phyloP scores from a whole-genome alignment of 2,888 invertebrate species.

The Corythucha ciliata region DNA sequence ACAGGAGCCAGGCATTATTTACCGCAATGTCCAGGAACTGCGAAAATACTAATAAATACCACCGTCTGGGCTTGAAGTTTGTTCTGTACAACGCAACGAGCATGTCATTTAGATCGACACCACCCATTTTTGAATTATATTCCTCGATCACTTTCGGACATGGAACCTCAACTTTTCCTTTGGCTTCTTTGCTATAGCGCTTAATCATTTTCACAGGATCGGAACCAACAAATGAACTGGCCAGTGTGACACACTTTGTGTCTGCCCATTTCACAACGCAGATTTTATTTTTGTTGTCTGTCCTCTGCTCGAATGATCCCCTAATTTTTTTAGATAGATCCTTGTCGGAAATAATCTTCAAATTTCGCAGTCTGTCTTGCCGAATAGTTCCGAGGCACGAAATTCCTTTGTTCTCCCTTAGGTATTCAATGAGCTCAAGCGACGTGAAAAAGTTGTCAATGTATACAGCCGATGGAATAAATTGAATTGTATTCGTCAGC shows the following conservation, averaged over 20 bases:
- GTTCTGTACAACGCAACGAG: slow-evolving; percentile 22
- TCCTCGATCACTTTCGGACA: slow-evolving; percentile 18
- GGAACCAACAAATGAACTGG: slow-evolving; percentile 27
- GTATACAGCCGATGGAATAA: slow-evolving; percentile 26
- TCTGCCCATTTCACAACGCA: slow-evolving; percentile 31
- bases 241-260: slow-evolving; percentile 29
- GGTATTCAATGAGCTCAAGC: slow-evolving; percentile 15
- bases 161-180: slow-evolving; percentile 14
- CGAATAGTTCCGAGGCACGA: slow-evolving; percentile 22
- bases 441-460: slow-evolving; percentile 33
- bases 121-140: slow-evolving; percentile 26
- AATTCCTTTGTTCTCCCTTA: slow-evolving; percentile 23
- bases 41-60: not conserved
- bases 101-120: slow-evolving; percentile 25
- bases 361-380: slow-evolving; percentile 17
- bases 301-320: slow-evolving; percentile 26
- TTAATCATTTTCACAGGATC: slow-evolving; percentile 19
- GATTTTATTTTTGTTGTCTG: slow-evolving; percentile 23
- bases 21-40: slow-evolving; percentile 5
- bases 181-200: slow-evolving; percentile 15
- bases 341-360: slow-evolving; percentile 21
- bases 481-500: slow-evolving; percentile 31
- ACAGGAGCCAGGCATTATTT: slow-evolving; percentile 17
- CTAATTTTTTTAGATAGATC: slow-evolving; percentile 21
- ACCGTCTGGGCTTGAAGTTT: not conserved